phyloP scores from a whole-genome alignment of 2,797 vertebrate genomes.

The Petrocephalus sullivani region DNA sequence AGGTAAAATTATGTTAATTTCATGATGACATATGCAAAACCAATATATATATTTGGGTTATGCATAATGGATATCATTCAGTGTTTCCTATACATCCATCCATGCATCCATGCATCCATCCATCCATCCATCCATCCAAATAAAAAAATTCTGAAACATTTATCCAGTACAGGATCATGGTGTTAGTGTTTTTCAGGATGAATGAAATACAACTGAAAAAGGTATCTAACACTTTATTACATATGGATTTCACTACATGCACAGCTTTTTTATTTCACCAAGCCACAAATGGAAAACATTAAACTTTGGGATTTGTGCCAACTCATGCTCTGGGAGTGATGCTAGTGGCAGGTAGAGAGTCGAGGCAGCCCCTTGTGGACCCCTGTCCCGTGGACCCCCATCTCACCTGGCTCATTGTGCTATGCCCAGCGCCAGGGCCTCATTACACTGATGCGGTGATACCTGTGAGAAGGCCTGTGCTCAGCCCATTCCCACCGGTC shows the following conservation, averaged over 20 bases:
- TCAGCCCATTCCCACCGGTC: slow-evolving; percentile 54
- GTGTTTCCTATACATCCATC: background rate
- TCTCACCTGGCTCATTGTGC: background rate
- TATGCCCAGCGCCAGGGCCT: background rate
- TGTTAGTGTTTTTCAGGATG: background rate
- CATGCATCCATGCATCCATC: background rate
- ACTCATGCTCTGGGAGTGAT: background rate
- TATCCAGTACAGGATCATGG: background rate
- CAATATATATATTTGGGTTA: no score
- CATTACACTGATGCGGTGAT: slow-evolving; percentile 44
- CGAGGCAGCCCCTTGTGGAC: background rate
- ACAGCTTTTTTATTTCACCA: background rate
- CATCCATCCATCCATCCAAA: background rate
- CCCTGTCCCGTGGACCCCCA: background rate
- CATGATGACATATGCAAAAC: background rate
- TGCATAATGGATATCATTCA: no score
- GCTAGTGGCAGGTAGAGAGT: background rate
- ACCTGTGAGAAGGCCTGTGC: slow-evolving; percentile 69
- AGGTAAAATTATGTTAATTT: background rate
- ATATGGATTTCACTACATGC: background rate
- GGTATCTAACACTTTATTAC: background rate
- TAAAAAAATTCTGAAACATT: background rate
- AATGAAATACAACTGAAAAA: background rate
- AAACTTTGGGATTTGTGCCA: background rate
- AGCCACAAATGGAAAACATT: background rate